A percentile compares a stretch with the other conserved stretches of the same genome.
These are phyloP conservation scores for Lasioglossum baleicum DNA, from an alignment of 1,140 invertebrate genomes.

Conservation along the genomic window DNA sequence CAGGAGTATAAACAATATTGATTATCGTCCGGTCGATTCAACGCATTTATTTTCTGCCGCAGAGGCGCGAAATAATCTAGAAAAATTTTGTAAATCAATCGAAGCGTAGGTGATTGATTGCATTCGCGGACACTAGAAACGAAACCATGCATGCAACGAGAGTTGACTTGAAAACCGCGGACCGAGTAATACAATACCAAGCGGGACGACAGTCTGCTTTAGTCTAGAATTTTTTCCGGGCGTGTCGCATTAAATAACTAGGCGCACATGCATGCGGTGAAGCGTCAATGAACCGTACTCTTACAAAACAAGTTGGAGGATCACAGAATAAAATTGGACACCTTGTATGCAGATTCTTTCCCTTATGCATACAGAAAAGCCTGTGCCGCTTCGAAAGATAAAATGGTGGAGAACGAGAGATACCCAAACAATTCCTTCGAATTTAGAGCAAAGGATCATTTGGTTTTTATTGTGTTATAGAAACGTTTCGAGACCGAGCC, in stretches of 20 bases:
- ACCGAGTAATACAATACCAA: constrained; percentile 56
- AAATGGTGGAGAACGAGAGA: too few species aligned
- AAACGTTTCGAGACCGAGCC: neutral
- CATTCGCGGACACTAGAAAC: neutral
- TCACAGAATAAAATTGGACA: neutral
- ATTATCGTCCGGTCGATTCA: too few species aligned
- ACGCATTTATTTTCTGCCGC: neutral
- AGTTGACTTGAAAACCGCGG: constrained; percentile 57
- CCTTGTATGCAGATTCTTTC: neutral
- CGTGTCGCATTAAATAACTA: constrained; percentile 51
- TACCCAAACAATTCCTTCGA: neutral
- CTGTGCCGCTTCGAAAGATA: too few species aligned
- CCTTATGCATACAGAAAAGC: too few species aligned
- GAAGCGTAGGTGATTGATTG: neutral
- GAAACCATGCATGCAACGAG: constrained; percentile 52
- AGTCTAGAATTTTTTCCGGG: constrained; percentile 55
- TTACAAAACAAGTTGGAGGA: neutral
- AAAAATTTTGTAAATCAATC: neutral
- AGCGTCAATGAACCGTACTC: constrained; percentile 49
- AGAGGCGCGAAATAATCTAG: neutral
- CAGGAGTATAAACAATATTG: too few species aligned
- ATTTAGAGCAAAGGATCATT: neutral
- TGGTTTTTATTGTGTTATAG: neutral
- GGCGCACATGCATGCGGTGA: constrained; percentile 25
- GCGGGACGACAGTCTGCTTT: constrained; percentile 32